phyloP scores from a whole-genome alignment of 1,140 invertebrate species.

The Drosophila parabipectinata region DNA sequence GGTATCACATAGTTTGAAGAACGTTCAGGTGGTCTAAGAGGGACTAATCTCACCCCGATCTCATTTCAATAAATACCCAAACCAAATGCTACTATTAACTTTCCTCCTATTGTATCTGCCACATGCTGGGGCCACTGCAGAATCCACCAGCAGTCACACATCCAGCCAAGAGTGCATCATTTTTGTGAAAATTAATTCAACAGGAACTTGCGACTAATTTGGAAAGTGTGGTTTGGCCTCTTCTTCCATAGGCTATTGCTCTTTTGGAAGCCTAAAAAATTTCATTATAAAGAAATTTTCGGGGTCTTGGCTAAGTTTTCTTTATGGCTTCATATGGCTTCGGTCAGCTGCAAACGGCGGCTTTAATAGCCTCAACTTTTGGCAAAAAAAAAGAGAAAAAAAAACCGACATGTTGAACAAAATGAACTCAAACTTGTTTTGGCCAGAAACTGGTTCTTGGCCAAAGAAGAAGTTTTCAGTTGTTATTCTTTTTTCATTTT shows the following conservation, averaged over 20 bases:
- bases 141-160: constrained; percentile 16
- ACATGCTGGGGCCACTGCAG: constrained; percentile 20
- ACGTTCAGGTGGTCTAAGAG: too few relatives aligned
- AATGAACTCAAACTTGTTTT: constrained; percentile 59
- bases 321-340: constrained; percentile 77
- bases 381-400: constrained; percentile 30
- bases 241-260: not conserved
- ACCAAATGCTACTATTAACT: not conserved
- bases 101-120: constrained; percentile 10
- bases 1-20: not conserved
- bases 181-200: constrained; percentile 71
- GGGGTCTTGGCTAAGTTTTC: constrained; percentile 56
- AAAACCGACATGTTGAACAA: constrained; percentile 8
- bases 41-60: not conserved
- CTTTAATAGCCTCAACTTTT: constrained; percentile 77
- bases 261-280: constrained; percentile 50
- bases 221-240: constrained; percentile 46
- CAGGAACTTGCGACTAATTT: constrained; percentile 72
- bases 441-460: constrained; percentile 54
- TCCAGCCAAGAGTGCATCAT: constrained; percentile 30
- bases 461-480: constrained; percentile 41
- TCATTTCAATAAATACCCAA: too few relatives aligned
- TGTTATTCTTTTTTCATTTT: constrained; percentile 30
- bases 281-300: constrained; percentile 65
- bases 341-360: constrained; percentile 67